These are phyloP conservation scores for Chaunax sp. DNA, from an alignment of 2,797 vertebrate species.

Conservation along the genomic window DNA sequence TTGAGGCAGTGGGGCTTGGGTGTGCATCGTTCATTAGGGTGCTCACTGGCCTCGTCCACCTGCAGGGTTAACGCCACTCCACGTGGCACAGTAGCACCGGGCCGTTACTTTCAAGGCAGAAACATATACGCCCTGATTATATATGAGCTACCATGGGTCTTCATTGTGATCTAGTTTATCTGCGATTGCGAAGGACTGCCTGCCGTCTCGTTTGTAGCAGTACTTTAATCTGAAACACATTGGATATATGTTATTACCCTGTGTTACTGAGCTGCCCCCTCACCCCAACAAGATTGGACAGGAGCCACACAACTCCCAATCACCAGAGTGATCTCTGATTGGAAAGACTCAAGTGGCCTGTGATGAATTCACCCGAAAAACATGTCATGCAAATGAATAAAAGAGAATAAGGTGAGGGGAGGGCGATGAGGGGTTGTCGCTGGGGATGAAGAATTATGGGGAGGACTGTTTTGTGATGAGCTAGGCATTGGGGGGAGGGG, in stretches of 20 bases:
- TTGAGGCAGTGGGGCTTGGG: slow-evolving; percentile 53
- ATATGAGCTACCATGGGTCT: slow-evolving; percentile 34
- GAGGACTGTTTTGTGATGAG: slow-evolving; percentile 27
- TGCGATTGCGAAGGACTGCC: slow-evolving; percentile 17
- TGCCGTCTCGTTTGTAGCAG: slow-evolving; percentile 3
- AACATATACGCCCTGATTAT: slow-evolving; percentile 4
- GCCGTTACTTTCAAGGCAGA: slow-evolving; percentile 21
- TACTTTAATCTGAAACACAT: slow-evolving; percentile 44
- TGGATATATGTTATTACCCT: slow-evolving; percentile 57
- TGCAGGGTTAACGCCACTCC: slow-evolving; percentile 45
- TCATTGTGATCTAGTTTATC: slow-evolving; percentile 41
- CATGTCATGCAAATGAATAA: slow-evolving; percentile 56
- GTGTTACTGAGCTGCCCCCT: slow-evolving; percentile 2
- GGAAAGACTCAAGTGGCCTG: slow-evolving; percentile 37
- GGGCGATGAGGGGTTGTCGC: slow-evolving; percentile 43
- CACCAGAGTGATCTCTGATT: slow-evolving; percentile 29
- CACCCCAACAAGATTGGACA: slow-evolving; percentile 5
- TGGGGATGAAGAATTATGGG: slow-evolving; percentile 57
- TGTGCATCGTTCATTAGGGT: slow-evolving; percentile 62
- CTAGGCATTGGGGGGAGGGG: slow-evolving; percentile 28
- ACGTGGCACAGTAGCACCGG: slow-evolving; percentile 12
- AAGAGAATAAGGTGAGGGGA: slow-evolving; percentile 40
- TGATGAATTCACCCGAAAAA: slow-evolving; percentile 61
- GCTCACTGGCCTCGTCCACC: slow-evolving; percentile 57
- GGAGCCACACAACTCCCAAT: slow-evolving; percentile 10